A percentile compares a stretch with the other conserved stretches of the same genome.
phyloP scores from a whole-genome alignment of 1,140 invertebrate genomes.

The Pseudomyrmex concolor region DNA sequence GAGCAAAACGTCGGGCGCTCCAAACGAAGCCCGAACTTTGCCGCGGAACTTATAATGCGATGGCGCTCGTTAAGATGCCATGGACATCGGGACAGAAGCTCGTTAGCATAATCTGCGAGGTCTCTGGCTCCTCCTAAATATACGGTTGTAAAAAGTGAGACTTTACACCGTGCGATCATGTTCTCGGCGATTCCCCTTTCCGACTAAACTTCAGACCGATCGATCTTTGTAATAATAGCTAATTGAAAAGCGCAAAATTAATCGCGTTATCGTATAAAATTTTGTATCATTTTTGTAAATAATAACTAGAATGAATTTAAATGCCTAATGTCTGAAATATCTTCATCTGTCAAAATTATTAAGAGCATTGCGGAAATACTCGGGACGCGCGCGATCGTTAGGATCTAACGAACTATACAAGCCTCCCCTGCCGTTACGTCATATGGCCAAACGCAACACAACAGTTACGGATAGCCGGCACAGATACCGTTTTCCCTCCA shows the following conservation, averaged over 20 bases:
- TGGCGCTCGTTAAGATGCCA: slow-evolving; percentile 70
- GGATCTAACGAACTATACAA: slow-evolving; percentile 8
- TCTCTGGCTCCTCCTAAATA: slow-evolving; percentile 58
- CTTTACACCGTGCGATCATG: neutral
- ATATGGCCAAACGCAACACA: slow-evolving; percentile 27
- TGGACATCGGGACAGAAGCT: slow-evolving; percentile 67
- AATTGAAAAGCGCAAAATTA: no score
- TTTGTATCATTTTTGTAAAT: no score
- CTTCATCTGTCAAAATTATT: neutral
- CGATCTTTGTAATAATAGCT: neutral
- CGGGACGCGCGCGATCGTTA: neutral
- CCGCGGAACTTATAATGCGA: slow-evolving; percentile 67
- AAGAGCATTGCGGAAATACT: neutral
- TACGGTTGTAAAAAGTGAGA: slow-evolving; percentile 45
- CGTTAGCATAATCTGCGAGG: slow-evolving; percentile 70
- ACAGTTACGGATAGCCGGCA: slow-evolving; percentile 43
- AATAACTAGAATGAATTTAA: no score
- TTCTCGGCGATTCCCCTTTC: neutral
- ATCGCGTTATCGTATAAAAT: no score
- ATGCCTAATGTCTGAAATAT: neutral
- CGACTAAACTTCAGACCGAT: neutral
- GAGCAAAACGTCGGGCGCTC: slow-evolving; percentile 35
- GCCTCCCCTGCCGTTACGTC: slow-evolving; percentile 1
- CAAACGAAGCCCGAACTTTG: slow-evolving; percentile 68
- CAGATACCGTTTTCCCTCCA: slow-evolving; percentile 62